phyloP scores from a whole-genome alignment of 1,140 invertebrate genomes.

The Ips typographus region DNA sequence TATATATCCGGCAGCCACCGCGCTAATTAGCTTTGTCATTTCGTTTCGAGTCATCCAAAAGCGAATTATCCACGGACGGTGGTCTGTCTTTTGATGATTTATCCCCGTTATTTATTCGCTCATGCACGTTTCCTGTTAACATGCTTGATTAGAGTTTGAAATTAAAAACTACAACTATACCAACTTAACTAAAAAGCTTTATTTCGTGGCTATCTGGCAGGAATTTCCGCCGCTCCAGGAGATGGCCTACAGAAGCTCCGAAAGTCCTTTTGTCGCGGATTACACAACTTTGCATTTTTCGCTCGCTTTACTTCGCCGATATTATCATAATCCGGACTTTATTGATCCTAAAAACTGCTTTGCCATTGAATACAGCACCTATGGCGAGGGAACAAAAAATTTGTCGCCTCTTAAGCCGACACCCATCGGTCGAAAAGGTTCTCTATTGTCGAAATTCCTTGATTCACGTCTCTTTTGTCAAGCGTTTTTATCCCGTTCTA shows the following conservation, averaged over 20 bases:
- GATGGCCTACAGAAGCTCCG: too few relatives aligned
- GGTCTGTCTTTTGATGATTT: neutral
- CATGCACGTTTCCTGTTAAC: too few relatives aligned
- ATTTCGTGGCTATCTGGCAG: too few relatives aligned
- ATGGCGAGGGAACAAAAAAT: slow-evolving; percentile 13
- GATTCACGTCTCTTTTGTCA: slow-evolving; percentile 23
- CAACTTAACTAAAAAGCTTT: too few relatives aligned
- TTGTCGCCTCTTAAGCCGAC: slow-evolving; percentile 31
- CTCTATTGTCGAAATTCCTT: slow-evolving; percentile 29
- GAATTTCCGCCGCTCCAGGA: too few relatives aligned
- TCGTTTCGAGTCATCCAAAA: slow-evolving; percentile 16
- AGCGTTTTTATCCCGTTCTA: slow-evolving; percentile 8
- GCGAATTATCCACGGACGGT: slow-evolving; percentile 11
- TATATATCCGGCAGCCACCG: slow-evolving; percentile 21
- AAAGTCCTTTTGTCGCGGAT: neutral
- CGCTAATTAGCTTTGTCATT: slow-evolving; percentile 29
- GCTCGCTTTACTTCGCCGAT: neutral
- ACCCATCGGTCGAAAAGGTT: slow-evolving; percentile 23
- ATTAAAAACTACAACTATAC: too few relatives aligned
- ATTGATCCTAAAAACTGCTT: slow-evolving; percentile 22
- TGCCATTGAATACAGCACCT: slow-evolving; percentile 18
- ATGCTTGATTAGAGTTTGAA: too few relatives aligned
- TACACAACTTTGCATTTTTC: slow-evolving; percentile 1
- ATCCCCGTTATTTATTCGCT: too few relatives aligned
- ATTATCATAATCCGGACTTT: slow-evolving; percentile 25